Evolutionary conservation across 2,888 invertebrate species (phyloP).

Genomic region (Cosmia trapezina): DNA sequence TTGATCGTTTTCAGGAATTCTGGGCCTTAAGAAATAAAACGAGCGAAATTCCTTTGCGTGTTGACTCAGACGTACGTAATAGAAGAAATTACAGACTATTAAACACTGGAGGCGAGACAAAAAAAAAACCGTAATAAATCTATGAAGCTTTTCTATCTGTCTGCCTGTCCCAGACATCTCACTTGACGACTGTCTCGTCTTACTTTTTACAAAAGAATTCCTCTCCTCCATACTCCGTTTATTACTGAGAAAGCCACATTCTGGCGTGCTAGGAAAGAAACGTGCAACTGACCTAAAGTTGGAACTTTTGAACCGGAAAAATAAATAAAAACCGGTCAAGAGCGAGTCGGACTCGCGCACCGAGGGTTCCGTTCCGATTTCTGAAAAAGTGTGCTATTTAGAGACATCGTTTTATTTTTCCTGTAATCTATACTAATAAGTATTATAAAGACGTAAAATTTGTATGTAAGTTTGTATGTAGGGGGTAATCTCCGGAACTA

Average conservation of each 20-base stretch:
- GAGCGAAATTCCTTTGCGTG: not conserved
- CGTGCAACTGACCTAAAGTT: not conserved
- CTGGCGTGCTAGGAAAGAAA: not conserved
- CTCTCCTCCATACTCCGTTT: conserved; percentile 32
- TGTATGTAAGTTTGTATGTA: no score
- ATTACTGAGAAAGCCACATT: conserved; percentile 16
- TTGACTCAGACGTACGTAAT: conserved; percentile 3
- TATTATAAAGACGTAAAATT: no score
- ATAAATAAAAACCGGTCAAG: no score
- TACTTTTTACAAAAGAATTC: conserved; percentile 41
- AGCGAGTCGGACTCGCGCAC: no score
- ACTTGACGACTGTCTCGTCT: conserved; percentile 29
- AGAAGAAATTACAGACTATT: conserved; percentile 24
- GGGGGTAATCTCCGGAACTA: no score
- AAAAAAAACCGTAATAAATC: conserved; percentile 15
- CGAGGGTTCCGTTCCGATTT: no score
- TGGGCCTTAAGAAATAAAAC: not conserved
- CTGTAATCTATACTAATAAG: no score
- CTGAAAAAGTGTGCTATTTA: no score
- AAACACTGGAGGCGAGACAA: conserved; percentile 7
- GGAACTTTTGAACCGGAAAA: no score
- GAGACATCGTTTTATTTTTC: no score
- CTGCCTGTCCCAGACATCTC: conserved; percentile 15
- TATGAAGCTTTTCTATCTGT: conserved; percentile 33
- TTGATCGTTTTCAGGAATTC: no score